Conservation (phyloP, 2,797 vertebrate genomes). For the Synanceia verrucosa region DNA sequence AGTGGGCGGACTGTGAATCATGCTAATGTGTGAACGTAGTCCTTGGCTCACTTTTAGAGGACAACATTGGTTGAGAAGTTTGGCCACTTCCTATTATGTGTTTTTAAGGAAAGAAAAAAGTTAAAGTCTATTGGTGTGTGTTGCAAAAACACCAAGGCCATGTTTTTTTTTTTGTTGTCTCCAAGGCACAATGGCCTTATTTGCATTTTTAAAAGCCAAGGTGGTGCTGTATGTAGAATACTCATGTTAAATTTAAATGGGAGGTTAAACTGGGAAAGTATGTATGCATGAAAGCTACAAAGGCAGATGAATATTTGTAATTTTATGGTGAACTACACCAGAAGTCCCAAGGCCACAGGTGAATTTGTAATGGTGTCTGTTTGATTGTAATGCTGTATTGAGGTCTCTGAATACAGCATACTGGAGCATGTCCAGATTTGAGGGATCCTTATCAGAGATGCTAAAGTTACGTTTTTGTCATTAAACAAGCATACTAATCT, state of each 20-base stretch:
- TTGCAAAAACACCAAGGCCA: neutral
- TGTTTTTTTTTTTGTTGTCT: neutral
- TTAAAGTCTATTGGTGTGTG: conserved; percentile 8
- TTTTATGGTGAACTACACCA: neutral
- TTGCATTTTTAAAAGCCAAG: conserved; percentile 12
- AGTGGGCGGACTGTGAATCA: conserved; percentile 73
- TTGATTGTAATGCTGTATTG: neutral
- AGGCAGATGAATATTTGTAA: neutral
- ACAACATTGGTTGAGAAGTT: conserved; percentile 75
- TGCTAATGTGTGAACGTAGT: conserved; percentile 58
- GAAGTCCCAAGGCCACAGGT: neutral
- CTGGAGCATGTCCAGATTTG: neutral
- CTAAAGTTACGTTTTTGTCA: neutral
- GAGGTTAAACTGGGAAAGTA: neutral
- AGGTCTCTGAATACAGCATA: neutral
- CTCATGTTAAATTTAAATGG: neutral
- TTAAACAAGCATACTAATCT: too few species aligned
- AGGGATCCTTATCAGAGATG: neutral
- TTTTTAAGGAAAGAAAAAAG: conserved; percentile 28
- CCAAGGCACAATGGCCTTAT: neutral
- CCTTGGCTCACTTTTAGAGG: conserved; percentile 76
- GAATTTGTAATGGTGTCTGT: neutral
- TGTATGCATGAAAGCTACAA: neutral
- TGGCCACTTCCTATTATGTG: conserved; percentile 40
- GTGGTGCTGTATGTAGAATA: neutral